These are phyloP conservation scores for Periphyllus acericola DNA, from an alignment of 2,888 invertebrate species.

Conservation along the genomic window DNA sequence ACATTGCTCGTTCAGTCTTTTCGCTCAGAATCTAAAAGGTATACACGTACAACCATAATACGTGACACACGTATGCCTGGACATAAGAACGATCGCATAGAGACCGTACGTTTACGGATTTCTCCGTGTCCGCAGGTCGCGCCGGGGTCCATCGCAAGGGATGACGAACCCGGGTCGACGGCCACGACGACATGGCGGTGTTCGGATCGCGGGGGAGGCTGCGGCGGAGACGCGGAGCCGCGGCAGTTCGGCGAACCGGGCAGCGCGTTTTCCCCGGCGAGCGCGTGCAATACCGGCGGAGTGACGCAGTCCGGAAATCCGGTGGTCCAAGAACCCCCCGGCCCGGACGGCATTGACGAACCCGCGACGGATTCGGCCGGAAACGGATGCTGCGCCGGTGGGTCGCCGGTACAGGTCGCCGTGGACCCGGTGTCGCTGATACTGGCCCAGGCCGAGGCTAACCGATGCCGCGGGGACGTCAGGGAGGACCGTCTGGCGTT, in stretches of 20 bases:
- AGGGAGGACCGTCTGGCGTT: slow-evolving; percentile 25
- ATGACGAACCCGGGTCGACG: too few relatives aligned
- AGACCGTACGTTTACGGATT: not conserved
- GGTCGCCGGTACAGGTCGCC: not conserved
- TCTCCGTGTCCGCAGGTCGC: not conserved
- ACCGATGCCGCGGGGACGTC: not conserved
- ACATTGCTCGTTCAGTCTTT: too few relatives aligned
- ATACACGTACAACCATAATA: too few relatives aligned
- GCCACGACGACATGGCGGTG: not conserved
- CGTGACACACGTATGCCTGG: too few relatives aligned
- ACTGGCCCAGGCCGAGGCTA: slow-evolving; percentile 33
- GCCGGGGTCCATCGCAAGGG: too few relatives aligned
- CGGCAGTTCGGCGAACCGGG: not conserved
- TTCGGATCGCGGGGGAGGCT: not conserved
- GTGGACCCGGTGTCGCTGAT: slow-evolving; percentile 38
- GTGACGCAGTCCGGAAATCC: not conserved
- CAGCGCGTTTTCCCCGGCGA: slow-evolving; percentile 1
- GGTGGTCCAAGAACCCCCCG: slow-evolving; percentile 3
- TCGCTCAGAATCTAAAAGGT: too few relatives aligned
- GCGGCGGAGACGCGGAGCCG: not conserved
- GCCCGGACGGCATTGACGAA: slow-evolving; percentile 20
- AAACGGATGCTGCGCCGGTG: not conserved
- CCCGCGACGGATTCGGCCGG: not conserved
- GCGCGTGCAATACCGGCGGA: not conserved
- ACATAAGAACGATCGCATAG: too few relatives aligned